These are phyloP conservation scores for Halictus quadricinctus DNA, from an alignment of 2,888 invertebrate species.

Conservation along the genomic window DNA sequence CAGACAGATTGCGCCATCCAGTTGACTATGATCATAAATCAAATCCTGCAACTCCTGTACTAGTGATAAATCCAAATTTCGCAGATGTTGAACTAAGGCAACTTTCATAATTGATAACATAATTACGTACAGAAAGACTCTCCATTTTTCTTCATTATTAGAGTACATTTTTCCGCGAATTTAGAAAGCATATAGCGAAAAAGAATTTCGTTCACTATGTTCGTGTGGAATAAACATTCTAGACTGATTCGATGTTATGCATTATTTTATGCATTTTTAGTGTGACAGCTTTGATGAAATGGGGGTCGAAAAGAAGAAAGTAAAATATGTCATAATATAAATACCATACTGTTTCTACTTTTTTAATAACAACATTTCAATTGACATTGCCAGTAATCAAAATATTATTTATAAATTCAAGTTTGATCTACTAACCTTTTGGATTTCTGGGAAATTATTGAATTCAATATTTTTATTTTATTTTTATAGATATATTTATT, in stretches of 20 bases:
- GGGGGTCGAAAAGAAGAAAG: neutral
- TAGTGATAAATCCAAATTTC: conserved; percentile 7
- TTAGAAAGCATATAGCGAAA: neutral
- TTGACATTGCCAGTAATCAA: neutral
- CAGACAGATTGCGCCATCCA: neutral
- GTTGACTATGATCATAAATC: conserved; percentile 2
- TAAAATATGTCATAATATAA: neutral
- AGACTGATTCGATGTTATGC: neutral
- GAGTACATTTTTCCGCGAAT: neutral
- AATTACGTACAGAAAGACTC: neutral
- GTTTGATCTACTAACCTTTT: neutral
- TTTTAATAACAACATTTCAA: neutral
- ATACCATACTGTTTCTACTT: neutral
- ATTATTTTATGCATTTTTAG: neutral
- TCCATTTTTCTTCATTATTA: conserved; percentile 3
- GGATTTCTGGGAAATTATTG: neutral
- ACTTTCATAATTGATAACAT: conserved; percentile 14
- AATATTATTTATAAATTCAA: neutral
- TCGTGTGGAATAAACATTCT: neutral
- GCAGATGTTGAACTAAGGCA: conserved; percentile 2
- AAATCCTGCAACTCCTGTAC: neutral
- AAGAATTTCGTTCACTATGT: neutral
- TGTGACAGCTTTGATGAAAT: neutral
- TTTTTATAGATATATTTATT: no score
- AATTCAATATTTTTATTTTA: neutral